Evolutionary conservation across 1,140 invertebrate species (phyloP).

Genomic region (Trichoplusia ni): DNA sequence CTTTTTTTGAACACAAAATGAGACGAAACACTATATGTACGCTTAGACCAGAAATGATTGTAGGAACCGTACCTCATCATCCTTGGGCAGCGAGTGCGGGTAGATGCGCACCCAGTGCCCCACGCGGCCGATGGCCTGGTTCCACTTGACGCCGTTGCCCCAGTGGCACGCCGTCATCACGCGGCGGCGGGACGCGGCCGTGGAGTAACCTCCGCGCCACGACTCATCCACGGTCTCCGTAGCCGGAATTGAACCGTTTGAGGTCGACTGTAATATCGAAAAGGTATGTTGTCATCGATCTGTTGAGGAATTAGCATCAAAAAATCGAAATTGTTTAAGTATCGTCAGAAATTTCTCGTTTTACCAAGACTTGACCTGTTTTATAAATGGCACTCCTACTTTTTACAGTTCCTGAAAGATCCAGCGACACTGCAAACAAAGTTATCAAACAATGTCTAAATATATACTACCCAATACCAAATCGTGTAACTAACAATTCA

Average conservation of each 20-base stretch:
- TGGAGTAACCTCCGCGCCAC: conserved; percentile 65
- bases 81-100: conserved; percentile 59
- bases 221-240: conserved; percentile 54
- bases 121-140: conserved; percentile 54
- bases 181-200: conserved; percentile 58
- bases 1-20: no score
- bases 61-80: conserved; percentile 59
- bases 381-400: no score
- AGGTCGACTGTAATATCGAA: conserved; percentile 41
- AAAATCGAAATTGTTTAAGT: not conserved
- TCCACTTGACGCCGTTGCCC: conserved; percentile 73
- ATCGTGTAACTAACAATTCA: not conserved
- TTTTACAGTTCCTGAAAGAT: no score
- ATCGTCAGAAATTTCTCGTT: not conserved
- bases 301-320: not conserved
- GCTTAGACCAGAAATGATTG: no score
- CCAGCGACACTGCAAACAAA: no score
- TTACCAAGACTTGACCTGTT: no score
- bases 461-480: not conserved
- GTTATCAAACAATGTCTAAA: not conserved
- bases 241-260: conserved; percentile 37
- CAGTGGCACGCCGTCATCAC: conserved; percentile 62
- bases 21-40: no score
- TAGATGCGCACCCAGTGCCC: conserved; percentile 75
- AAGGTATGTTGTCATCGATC: no score